A percentile compares a stretch with the other conserved stretches of the same genome.
phyloP scores from a whole-genome alignment of 2,888 invertebrate genomes.

The Thelaira solivaga region DNA sequence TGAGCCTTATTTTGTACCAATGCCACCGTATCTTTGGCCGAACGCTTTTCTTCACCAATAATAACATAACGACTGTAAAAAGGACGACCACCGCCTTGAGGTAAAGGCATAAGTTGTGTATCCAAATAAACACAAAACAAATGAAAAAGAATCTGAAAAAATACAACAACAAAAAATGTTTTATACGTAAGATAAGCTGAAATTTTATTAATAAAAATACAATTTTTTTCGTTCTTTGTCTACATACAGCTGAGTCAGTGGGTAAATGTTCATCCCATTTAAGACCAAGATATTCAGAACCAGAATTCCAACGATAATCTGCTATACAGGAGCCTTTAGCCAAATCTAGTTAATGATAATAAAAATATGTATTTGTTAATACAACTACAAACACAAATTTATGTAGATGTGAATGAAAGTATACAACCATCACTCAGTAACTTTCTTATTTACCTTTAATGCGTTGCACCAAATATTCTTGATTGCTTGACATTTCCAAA shows the following conservation, averaged over 20 bases:
- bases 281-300: constrained; percentile 84
- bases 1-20: constrained; percentile 75
- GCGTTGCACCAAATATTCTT: constrained; percentile 89
- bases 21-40: constrained; percentile 73
- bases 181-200: not conserved
- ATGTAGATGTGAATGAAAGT: not conserved
- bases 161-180: not conserved
- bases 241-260: constrained; percentile 88
- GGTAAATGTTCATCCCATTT: constrained; percentile 90
- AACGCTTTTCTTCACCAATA: constrained; percentile 75
- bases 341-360: constrained; percentile 51
- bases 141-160: constrained; percentile 86
- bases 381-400: constrained; percentile 13
- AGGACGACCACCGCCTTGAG: constrained; percentile 82
- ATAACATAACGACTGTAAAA: constrained; percentile 79
- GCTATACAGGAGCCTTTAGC: constrained; percentile 89
- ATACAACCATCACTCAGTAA: not conserved
- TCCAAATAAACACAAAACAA: constrained; percentile 91
- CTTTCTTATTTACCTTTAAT: constrained; percentile 82
- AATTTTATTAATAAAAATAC: too few relatives aligned
- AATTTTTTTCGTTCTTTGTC: not conserved
- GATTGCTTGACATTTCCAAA: constrained; percentile 88
- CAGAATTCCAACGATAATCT: constrained; percentile 92
- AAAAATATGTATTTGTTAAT: too few relatives aligned
- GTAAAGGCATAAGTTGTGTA: constrained; percentile 84